These are phyloP conservation scores for Rhinoraja longicauda DNA, from an alignment of 2,797 vertebrate species.

Conservation along the genomic window DNA sequence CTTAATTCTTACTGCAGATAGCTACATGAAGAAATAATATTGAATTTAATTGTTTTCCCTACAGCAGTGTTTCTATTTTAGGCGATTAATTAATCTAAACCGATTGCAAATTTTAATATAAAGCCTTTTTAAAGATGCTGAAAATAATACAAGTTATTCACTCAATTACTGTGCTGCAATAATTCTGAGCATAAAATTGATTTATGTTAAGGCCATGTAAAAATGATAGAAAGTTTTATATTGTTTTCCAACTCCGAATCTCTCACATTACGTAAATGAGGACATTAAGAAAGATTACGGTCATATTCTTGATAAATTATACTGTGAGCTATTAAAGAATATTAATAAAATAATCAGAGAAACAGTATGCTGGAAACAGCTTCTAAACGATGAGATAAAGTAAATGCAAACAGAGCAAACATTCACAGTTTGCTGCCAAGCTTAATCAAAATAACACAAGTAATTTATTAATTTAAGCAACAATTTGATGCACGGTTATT, in stretches of 20 bases:
- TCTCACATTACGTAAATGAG: not conserved
- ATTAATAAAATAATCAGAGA: slow-evolving; percentile 8
- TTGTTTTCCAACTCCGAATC: not conserved
- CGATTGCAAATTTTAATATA: not conserved
- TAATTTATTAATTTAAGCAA: not conserved
- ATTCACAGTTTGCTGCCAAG: slow-evolving; percentile 9
- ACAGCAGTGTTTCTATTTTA: not conserved
- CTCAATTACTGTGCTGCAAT: not conserved
- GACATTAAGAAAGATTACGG: not conserved
- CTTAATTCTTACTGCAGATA: not conserved
- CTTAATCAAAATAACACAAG: not conserved
- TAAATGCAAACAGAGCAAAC: not conserved
- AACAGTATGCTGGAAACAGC: not conserved
- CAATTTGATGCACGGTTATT: not conserved
- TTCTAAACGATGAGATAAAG: not conserved
- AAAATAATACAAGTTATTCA: not conserved
- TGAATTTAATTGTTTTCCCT: not conserved
- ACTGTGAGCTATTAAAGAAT: not conserved
- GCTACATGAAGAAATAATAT: not conserved
- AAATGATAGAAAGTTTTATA: not conserved
- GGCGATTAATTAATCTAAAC: not conserved
- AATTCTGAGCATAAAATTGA: not conserved
- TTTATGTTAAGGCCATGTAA: not conserved
- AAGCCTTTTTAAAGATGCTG: not conserved
- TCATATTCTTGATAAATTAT: not conserved